Evolutionary conservation across 2,797 vertebrate species (phyloP).

Genomic region (Peromyscus aztecus): DNA sequence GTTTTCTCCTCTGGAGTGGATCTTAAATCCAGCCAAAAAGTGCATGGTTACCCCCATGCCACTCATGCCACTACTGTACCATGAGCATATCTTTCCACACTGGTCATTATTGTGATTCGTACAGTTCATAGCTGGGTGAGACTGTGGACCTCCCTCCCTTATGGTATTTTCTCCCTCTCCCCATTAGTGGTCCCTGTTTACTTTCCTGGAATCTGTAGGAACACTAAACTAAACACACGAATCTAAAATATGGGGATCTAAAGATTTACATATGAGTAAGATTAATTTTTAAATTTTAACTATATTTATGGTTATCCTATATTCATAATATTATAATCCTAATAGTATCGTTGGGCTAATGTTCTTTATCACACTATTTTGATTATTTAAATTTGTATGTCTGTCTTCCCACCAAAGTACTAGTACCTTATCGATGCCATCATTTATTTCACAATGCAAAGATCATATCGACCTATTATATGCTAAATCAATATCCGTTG

Average conservation of each 20-base stretch:
- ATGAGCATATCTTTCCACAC: too few relatives aligned
- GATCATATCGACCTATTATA: not conserved
- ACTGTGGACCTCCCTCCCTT: not conserved
- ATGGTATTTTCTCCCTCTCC: not conserved
- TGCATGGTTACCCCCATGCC: not conserved
- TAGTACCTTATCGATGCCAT: not conserved
- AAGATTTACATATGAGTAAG: not conserved
- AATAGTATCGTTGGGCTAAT: not conserved
- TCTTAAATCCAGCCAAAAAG: not conserved
- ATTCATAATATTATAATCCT: conserved; percentile 20
- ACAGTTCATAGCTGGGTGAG: not conserved
- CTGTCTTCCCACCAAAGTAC: not conserved
- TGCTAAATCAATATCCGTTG: not conserved
- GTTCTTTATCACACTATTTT: not conserved
- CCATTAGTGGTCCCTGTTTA: not conserved
- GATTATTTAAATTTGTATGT: not conserved
- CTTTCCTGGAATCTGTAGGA: not conserved
- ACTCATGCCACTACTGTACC: not conserved
- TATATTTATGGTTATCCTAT: not conserved
- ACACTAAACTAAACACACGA: not conserved
- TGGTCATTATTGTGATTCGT: not conserved
- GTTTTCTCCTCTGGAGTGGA: not conserved
- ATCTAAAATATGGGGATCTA: not conserved
- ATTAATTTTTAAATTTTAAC: not conserved
- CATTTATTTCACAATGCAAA: not conserved